Evolutionary conservation across 2,797 vertebrate species (phyloP).

Genomic region (Halcyon leucocephala): DNA sequence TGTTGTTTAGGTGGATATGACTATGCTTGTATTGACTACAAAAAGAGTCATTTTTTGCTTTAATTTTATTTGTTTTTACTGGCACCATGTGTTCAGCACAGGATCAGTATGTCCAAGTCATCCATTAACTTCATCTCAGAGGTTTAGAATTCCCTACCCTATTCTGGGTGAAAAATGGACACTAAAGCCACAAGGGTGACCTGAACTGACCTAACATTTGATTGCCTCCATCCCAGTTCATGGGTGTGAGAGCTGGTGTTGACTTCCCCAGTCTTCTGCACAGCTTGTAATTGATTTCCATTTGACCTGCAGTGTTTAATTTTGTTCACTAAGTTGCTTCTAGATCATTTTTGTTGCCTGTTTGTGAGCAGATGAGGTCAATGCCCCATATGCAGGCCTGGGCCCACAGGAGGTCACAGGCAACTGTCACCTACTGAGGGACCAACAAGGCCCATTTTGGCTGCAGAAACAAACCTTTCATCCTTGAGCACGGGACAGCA

Average conservation of each 20-base stretch:
- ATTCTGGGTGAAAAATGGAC: conserved; percentile 65
- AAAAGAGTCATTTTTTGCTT: neutral
- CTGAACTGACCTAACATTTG: conserved; percentile 46
- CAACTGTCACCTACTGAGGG: neutral
- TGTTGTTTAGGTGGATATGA: neutral
- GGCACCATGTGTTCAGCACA: neutral
- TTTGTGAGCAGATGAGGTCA: neutral
- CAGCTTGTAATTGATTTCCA: conserved; percentile 63
- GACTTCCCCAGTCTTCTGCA: conserved; percentile 37
- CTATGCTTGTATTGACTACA: neutral
- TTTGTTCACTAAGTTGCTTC: neutral
- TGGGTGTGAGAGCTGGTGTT: conserved; percentile 44
- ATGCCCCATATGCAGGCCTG: neutral
- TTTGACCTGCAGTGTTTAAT: conserved; percentile 57
- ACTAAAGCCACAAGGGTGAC: conserved; percentile 59
- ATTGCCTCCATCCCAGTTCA: conserved; percentile 36
- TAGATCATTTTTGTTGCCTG: conserved; percentile 19
- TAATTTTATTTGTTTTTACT: conserved; percentile 33
- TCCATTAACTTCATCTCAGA: conserved; percentile 64
- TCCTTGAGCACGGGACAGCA: neutral
- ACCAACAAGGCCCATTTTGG: conserved; percentile 6
- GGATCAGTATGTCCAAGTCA: conserved; percentile 27
- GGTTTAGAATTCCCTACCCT: conserved; percentile 66
- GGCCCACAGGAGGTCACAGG: neutral
- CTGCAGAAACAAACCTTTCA: neutral